Evolutionary conservation across 2,797 vertebrate species (phyloP), one percentile per base, ranked within the genome.

Genomic region (Etheostoma perlongum): DNA sequence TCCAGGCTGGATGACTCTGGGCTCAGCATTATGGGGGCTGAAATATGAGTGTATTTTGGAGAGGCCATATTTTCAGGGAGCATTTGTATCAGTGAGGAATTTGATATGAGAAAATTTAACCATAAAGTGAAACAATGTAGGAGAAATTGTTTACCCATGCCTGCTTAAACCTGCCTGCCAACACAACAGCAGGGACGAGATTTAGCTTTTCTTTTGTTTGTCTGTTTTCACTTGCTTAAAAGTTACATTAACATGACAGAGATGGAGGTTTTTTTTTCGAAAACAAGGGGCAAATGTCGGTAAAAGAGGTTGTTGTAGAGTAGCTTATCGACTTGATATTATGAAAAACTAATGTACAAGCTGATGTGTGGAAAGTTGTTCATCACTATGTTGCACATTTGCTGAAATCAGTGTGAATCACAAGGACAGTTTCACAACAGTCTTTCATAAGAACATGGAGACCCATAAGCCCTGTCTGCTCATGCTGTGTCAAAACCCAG

Each of bases 1-100:
- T 95, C 91, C 91, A 94, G 93, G 87, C 92, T 90, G 92, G 93
- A 90, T 94, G 94, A 93, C 90, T 94, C 87, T 66, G 82, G 94
- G 91, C 91, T 92, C 76, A 64, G 92, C 82, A 83, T 95, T 93
- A 94, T 93, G 89, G 94, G 87, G 72, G 82, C 80, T 90, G 93
- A 93, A 92, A 95, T 93, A 93, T 88, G 92, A 93, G 92, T 92
- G 85, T 86, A 76, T 92, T 91, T 91, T 89, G 82, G 76, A 88
- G 82, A 82, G 76, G 89, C 82, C 89, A 90, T 93, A 91, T 93
- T 94, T 94, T 90, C 88, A 85, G 81, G 81, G 82, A 75, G 88
- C 76, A 85, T 92, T 94, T 93, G 79, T 91, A 87, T 89, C 88
- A 83, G 79, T 81, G 86, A 92, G 81, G 85, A 91, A 91, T 91